Percentiles rank a stretch among this genome's conserved stretches.
Evolutionary conservation across 2,797 vertebrate genomes (phyloP).

Genomic region (Lepilemur septentrionalis): DNA sequence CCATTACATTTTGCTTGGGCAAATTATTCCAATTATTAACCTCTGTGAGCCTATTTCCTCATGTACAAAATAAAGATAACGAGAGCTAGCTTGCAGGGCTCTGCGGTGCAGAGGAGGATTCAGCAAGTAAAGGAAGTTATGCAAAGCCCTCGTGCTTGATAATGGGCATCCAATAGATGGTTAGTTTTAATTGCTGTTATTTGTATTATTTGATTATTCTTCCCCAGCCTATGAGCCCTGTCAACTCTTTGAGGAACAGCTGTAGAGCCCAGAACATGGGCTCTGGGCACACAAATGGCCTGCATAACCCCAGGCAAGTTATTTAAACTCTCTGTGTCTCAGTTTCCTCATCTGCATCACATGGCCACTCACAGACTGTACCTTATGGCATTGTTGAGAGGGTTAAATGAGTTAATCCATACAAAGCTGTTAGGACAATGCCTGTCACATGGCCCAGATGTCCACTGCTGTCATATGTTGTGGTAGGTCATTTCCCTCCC

Average conservation of each 20-base stretch:
- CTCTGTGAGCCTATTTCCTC: background rate
- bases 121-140: background rate
- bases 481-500: background rate
- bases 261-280: background rate
- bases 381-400: background rate
- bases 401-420: background rate
- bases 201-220: background rate
- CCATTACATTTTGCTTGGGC: background rate
- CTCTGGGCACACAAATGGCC: background rate
- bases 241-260: background rate
- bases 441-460: background rate
- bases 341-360: background rate
- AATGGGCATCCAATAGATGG: background rate
- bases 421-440: background rate
- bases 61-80: background rate
- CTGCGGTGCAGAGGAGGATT: background rate
- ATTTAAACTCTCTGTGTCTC: background rate
- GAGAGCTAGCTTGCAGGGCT: background rate
- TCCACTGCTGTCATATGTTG: background rate
- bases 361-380: background rate
- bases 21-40: background rate
- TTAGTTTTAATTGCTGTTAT: background rate
- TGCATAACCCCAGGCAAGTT: background rate
- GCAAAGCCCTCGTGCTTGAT: background rate
- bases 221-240: background rate